A percentile compares a stretch with the other conserved stretches of the same genome.
Evolutionary conservation across 2,888 invertebrate genomes (phyloP).

Genomic region (Drosophila quasianomalipes): DNA sequence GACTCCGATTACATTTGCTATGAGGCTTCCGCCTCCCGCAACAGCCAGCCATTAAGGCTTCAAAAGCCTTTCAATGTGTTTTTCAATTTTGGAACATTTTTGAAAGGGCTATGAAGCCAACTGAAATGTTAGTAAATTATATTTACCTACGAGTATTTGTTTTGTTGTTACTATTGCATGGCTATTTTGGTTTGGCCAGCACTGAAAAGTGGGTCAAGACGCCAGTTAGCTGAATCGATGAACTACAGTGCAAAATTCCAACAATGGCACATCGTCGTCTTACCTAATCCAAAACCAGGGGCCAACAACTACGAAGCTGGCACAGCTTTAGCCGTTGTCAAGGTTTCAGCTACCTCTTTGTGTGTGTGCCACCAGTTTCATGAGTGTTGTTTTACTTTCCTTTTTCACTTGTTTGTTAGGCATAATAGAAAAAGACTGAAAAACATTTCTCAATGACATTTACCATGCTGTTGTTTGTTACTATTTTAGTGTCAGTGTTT

Average conservation of each 20-base stretch:
- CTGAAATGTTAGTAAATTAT: slow-evolving; percentile 6
- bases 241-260: slow-evolving; percentile 42
- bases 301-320: slow-evolving; percentile 37
- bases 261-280: slow-evolving; percentile 51
- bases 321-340: slow-evolving; percentile 60
- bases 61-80: slow-evolving; percentile 11
- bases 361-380: slow-evolving; percentile 33
- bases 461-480: slow-evolving; percentile 25
- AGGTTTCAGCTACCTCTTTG: slow-evolving; percentile 48
- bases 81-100: slow-evolving; percentile 14
- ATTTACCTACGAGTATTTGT: background rate
- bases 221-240: slow-evolving; percentile 64
- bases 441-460: slow-evolving; percentile 66
- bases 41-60: slow-evolving; percentile 21
- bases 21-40: background rate
- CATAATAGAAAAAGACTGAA: slow-evolving; percentile 17
- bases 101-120: slow-evolving; percentile 2
- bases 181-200: slow-evolving; percentile 16
- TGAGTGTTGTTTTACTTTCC: slow-evolving; percentile 21
- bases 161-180: slow-evolving; percentile 6
- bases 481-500: slow-evolving; percentile 22
- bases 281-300: slow-evolving; percentile 63
- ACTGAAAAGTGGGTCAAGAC: slow-evolving; percentile 70
- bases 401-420: slow-evolving; percentile 14
- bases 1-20: slow-evolving; percentile 24